Evolutionary conservation across 2,797 vertebrate species (phyloP), one percentile per base, ranked within the genome.

Genomic region (Buphagus erythrorhynchus): DNA sequence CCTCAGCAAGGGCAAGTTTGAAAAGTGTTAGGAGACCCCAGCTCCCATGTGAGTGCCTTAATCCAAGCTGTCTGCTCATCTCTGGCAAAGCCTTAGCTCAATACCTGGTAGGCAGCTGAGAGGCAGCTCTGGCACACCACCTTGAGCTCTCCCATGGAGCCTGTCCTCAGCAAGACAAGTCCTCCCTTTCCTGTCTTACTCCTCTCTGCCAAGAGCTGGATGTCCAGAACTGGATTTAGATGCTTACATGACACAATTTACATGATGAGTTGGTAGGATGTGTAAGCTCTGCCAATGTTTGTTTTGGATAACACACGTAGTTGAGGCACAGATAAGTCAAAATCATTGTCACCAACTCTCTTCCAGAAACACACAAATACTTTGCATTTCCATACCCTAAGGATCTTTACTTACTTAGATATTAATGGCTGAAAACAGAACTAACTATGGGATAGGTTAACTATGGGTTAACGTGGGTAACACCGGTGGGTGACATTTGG

Each of bases 61-160:
- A 38, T 49, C 13, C 0, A 1, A 77, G 73, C 12, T 48, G 35
- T 31, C 31, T 59, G 33, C 48, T 73, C 40, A 26, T 0, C 29
- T 52, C 58, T 25, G 21, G 29, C 0, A 1, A 67, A 48, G 49
- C 68, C 42, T 42, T 25, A 15, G 42, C 45, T 77, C 58, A 31
- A 31, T 72, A 14, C 0, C 1, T 1, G 1, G 16, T 11, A 42
- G 21, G 48, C n/a, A 88, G 79, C 51, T 42, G 35, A 19, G 40
- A 14, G 5, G 22, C 40, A 62, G 43, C 66, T 66, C 52, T 26
- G 14, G 43, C 46, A 59, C 43, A 40, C 54, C 61, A 49, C 11
- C 16, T 9, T 2, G 9, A 74, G 13, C 19, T 62, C 29, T 38
- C 1, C 0, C 5, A 4, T 19, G 3, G 7, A 81, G 54, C 38